phyloP scores from a whole-genome alignment of 2,888 invertebrate genomes.

The Apantesis nais region DNA sequence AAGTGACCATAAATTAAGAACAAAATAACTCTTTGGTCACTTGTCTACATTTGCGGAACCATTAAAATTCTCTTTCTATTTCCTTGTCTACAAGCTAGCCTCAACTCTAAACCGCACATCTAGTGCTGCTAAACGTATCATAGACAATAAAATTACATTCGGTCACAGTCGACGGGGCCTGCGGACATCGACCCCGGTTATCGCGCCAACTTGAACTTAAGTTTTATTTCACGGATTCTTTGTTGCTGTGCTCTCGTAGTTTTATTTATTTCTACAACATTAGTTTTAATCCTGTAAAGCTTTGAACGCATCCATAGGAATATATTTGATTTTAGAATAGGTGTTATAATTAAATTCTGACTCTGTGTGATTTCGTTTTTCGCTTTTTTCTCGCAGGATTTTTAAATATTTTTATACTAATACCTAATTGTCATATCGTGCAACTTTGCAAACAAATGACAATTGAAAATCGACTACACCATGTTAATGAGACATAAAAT shows the following conservation, averaged over 20 bases:
- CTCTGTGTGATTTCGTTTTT: neutral
- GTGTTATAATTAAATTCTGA: neutral
- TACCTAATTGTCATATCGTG: neutral
- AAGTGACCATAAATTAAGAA: neutral
- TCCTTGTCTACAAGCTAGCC: constrained; percentile 10
- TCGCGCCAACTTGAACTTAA: constrained; percentile 41
- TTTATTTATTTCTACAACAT: neutral
- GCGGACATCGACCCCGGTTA: constrained; percentile 38
- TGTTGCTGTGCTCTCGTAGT: constrained; percentile 17
- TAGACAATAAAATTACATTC: constrained; percentile 37
- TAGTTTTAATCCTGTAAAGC: neutral
- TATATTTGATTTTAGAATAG: neutral
- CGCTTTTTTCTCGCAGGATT: neutral
- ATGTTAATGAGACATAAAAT: neutral
- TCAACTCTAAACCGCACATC: constrained; percentile 25
- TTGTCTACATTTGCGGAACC: neutral
- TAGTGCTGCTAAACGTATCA: constrained; percentile 27
- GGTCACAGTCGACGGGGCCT: constrained; percentile 42
- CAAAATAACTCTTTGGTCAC: neutral
- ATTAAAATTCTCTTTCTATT: neutral
- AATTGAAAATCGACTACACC: neutral
- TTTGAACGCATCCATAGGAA: neutral
- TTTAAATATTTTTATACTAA: neutral
- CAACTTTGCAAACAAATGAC: neutral
- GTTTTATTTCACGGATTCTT: constrained; percentile 27